Evolutionary conservation across 2,888 invertebrate genomes (phyloP), one percentile per base, ranked within the genome.

Genomic region (Octodonta nipae): DNA sequence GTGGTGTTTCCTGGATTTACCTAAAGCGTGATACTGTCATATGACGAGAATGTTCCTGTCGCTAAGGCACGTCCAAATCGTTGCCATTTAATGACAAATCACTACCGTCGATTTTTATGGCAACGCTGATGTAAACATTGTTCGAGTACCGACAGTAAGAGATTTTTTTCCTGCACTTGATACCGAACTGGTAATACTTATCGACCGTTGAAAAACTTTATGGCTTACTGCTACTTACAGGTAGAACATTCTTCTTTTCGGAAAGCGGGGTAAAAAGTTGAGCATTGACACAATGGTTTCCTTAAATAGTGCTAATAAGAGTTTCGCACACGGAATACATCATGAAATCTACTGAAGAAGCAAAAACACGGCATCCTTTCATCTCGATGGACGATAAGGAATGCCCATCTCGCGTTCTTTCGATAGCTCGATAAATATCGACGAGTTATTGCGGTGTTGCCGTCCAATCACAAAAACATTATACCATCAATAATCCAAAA

Each of bases 281-380:
- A 51, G 51, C 52, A 51, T 52, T 52, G 51, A 52, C 43, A 51
- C 52, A 51, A 52, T 52, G 52, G 47, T 49, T 50, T 52, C 50
- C 54, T 51, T 54, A 55, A 55, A 54, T 51, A 54, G 55, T 50
- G 51, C 52, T 53, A 55, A 55, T 55, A 54, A 52, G 54, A 44
- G 40, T 41, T 51, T 51, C 47, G 52, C 52, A 51, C 47, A 47
- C 53, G 47, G 54, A 53, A 54, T 54, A 53, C 54, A 48, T 51
- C 54, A 51, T 50, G 54, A 55, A 55, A 54, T 53, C 54, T 53
- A 51, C 50, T 40, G 52, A 47, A 38, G 43, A 42, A 33, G 43
- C 49, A 53, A 55, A 53, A 53, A 51, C 45, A 40, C 38, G 50
- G 51, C 51, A 53, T 51, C 51, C 49, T 42, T 47, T 49, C 47